These are phyloP conservation scores for Nycticryphes semicollaris DNA, from an alignment of 2,113 vertebrate genomes.

Conservation along the genomic window DNA sequence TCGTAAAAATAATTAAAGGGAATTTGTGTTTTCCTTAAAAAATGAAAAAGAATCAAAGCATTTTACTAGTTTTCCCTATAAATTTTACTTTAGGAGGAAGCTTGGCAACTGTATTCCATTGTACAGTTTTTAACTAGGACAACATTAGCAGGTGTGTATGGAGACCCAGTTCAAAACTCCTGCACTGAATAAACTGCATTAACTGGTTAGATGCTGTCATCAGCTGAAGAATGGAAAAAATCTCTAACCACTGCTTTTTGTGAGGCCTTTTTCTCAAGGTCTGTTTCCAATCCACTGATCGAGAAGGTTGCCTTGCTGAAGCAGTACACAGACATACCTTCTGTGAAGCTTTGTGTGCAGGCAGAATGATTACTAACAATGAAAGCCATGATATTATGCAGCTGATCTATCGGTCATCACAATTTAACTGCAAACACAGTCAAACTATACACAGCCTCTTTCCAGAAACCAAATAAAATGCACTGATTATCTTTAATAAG, in stretches of 20 bases:
- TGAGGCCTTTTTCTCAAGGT: not conserved
- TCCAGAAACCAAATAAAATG: not conserved
- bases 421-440: not conserved
- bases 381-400: not conserved
- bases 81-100: not conserved
- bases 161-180: not conserved
- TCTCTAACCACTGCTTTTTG: not conserved
- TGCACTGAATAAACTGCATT: not conserved
- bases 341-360: not conserved
- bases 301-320: not conserved
- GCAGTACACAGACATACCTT: not conserved
- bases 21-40: not conserved
- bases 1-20: not conserved
- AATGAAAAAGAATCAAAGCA: not conserved
- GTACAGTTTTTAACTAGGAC: not conserved
- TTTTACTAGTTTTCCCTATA: not conserved
- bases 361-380: not conserved
- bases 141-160: not conserved
- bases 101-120: not conserved
- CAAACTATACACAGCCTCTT: not conserved
- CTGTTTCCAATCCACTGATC: not conserved
- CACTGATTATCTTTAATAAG: not conserved
- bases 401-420: not conserved
- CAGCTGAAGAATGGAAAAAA: not conserved
- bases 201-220: not conserved